phyloP scores from a whole-genome alignment of 2,797 vertebrate species.

The Scarus forsteni region DNA sequence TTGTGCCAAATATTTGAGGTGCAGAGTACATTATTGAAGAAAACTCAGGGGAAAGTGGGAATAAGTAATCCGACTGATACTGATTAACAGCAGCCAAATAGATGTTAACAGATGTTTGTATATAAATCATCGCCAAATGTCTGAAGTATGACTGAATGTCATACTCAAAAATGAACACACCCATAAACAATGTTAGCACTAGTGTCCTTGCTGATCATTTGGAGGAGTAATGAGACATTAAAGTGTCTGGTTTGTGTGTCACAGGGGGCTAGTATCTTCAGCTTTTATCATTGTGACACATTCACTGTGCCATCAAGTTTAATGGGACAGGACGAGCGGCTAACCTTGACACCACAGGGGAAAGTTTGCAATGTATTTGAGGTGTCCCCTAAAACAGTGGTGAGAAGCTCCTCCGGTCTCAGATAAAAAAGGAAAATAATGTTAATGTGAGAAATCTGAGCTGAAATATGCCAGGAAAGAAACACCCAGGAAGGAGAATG shows the following conservation, averaged over 20 bases:
- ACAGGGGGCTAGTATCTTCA: neutral
- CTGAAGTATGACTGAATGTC: neutral
- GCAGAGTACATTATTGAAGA: conserved; percentile 10
- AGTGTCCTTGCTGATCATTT: conserved; percentile 9
- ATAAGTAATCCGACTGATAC: neutral
- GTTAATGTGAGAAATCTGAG: conserved; percentile 28
- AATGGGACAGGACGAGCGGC: neutral
- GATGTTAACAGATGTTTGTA: neutral
- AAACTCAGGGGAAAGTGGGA: neutral
- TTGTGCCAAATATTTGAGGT: conserved; percentile 1
- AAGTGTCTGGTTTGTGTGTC: conserved; percentile 15
- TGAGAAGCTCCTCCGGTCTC: neutral
- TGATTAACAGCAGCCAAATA: neutral
- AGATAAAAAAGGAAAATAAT: conserved; percentile 15
- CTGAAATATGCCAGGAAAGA: conserved; percentile 25
- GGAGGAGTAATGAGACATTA: conserved; percentile 20
- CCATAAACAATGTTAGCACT: conserved; percentile 6
- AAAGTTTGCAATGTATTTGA: neutral
- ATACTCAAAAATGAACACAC: conserved; percentile 6
- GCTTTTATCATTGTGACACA: neutral
- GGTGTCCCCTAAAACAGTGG: neutral
- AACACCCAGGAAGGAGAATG: conserved; percentile 28
- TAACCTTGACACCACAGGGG: neutral
- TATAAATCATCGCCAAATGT: neutral
- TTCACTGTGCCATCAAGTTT: neutral